Evolutionary conservation across 1,140 invertebrate species (phyloP).

Genomic region (Mizuhopecten yessoensis): DNA sequence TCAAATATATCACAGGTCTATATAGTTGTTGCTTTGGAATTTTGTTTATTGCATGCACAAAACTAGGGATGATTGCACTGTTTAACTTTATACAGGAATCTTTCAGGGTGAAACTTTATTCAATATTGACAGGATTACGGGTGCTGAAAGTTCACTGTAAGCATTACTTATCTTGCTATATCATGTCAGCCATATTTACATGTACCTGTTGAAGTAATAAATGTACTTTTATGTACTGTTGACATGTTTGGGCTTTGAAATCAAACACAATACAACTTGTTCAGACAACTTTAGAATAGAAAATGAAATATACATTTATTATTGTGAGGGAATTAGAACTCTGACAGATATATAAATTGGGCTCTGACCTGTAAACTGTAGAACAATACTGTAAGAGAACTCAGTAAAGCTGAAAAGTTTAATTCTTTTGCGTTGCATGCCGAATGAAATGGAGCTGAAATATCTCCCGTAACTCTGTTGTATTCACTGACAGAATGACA

Average conservation of each 20-base stretch:
- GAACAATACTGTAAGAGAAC: not conserved
- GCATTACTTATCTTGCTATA: not conserved
- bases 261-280: slow-evolving; percentile 26
- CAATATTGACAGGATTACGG: not conserved
- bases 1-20: not conserved
- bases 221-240: not conserved
- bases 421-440: slow-evolving; percentile 32
- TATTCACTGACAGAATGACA: not conserved
- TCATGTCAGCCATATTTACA: not conserved
- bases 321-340: not conserved
- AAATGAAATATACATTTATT: slow-evolving; percentile 15
- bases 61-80: not conserved
- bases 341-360: not conserved
- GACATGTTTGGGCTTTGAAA: slow-evolving; percentile 33
- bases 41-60: not conserved
- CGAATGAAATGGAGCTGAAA: not conserved
- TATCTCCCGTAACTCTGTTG: not conserved
- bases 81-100: not conserved
- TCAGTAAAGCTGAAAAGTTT: not conserved
- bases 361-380: not conserved
- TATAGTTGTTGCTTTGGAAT: not conserved
- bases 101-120: not conserved
- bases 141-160: not conserved
- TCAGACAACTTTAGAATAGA: not conserved
- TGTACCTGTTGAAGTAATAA: not conserved